phyloP scores from a whole-genome alignment of 2,888 invertebrate genomes.

The Azorinus chamasolen region DNA sequence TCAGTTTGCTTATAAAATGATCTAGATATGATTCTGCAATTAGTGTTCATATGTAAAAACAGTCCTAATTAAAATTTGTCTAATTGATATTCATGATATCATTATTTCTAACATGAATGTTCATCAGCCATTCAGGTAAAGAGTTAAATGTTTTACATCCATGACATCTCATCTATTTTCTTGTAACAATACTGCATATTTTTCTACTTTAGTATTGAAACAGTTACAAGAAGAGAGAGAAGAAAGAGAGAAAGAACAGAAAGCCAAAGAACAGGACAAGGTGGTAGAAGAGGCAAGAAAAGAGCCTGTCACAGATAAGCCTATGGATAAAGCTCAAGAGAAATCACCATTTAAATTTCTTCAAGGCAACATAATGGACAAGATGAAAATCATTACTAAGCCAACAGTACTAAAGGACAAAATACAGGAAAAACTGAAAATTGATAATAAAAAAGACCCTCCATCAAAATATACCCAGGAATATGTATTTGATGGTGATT shows the following conservation, averaged over 20 bases:
- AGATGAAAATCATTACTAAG: conserved; percentile 61
- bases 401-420: conserved; percentile 53
- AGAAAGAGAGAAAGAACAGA: conserved; percentile 27
- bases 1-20: too few relatives aligned
- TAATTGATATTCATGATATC: too few relatives aligned
- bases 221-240: conserved; percentile 44
- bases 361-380: conserved; percentile 63
- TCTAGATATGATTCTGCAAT: too few relatives aligned
- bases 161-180: too few relatives aligned
- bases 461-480: conserved; percentile 30
- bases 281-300: conserved; percentile 9
- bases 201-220: conserved; percentile 38
- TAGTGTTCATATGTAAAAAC: too few relatives aligned
- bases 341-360: conserved; percentile 63
- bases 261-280: conserved; percentile 9
- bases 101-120: too few relatives aligned
- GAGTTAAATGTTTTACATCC: too few relatives aligned
- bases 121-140: too few relatives aligned
- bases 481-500: conserved; percentile 34
- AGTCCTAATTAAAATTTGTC: too few relatives aligned
- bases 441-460: conserved; percentile 33
- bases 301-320: conserved; percentile 18
- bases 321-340: conserved; percentile 11
- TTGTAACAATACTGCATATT: too few relatives aligned
- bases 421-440: conserved; percentile 58